Base-by-base conservation (phyloP, 2,888 invertebrate genomes). In the Glyphotaelius pellucidus region DNA sequence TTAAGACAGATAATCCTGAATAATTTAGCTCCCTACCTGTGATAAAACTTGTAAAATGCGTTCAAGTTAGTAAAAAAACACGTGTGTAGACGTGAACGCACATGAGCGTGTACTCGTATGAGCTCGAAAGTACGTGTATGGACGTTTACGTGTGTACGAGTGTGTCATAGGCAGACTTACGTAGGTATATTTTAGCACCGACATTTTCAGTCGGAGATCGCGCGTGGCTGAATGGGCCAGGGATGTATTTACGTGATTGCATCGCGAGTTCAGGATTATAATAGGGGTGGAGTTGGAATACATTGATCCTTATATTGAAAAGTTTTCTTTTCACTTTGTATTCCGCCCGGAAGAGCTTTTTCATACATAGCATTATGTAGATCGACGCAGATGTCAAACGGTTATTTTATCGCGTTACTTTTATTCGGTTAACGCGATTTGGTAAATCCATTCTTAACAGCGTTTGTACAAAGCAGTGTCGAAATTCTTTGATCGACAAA, bases 281-380 rank as follows among this genome's bases (percentile, higher is more conserved):
- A 31, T 32, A 32, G 81, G 81, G 81, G 81, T 32, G 67, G n/a
- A 67, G 67, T 67, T 67, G 31, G 81, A 81, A 81, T 81, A 81
- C 81, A 81, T 81, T 81, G 81, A 81, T 31, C 81, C 32, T 81
- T 81, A 32, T 81, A 81, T 81, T 81, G 81, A 81, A 81, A 81
- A 81, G 81, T 81, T 81, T 81, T 81, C 81, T 31, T 81, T 81
- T 81, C 31, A 81, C 31, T 32, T 81, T 81, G 32, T 81, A 32
- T 32, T 81, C 32, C 81, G 32, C 15, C 31, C 81, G 31, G 32
- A 14, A 81, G 81, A 15, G 32, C 32, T 81, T 81, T 67, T 67
- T 67, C n/a, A 67, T 67, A 67, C 67, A 67, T 67, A 67, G 67
- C 9, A 67, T 67, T 67, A 67, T 25, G 67, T 25, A 67, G 25